Base-by-base conservation (phyloP, 2,797 vertebrate genomes). In the Apogon talboti region DNA sequence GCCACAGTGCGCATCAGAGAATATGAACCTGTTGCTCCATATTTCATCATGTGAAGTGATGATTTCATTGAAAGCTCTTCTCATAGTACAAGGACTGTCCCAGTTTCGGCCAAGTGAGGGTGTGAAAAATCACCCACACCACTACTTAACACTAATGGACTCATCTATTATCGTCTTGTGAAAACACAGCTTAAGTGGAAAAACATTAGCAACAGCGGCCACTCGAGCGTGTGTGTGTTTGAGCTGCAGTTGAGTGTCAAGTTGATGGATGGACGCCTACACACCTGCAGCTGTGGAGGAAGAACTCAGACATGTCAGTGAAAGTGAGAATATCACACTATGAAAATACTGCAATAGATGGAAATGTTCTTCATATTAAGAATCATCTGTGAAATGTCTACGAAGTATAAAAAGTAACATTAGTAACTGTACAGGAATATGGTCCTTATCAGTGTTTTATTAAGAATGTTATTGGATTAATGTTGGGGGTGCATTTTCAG, bases 161-260 rank as follows among this genome's bases (percentile, higher is more conserved):
- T 87, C 76, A 71, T 79, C 72, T 46, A 77, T 80, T 84, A 78
- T n/a, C 30, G 14, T 7, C 78, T 64, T 76, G 65, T 62, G 47
- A 82, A 84, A 85, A 82, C 78, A 84, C 61, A 55, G 62, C 11
- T 28, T 82, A 78, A 80, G 69, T 76, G 57, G 55, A 42, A 8
- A 42, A 74, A 63, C 74, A 76, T 80, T 72, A 66, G 42, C 63
- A 61, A 50, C 47, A 14, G 49, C 13, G 24, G 21, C 30, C 7
- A 40, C 8, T 41, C 0, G 18, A 43, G 19, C 33, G 43, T 71
- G n/a, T 33, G 19, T 60, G 60, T 47, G 61, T 38, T 43, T 14
- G 45, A 54, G 11, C 40, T 50, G 19, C 13, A 51, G 16, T 4
- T 30, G 11, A 44, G n/a, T 45, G 51, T 68, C 54, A 69, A 28